phyloP scores from a whole-genome alignment of 2,888 invertebrate genomes.

The Euplagia quadripunctaria region DNA sequence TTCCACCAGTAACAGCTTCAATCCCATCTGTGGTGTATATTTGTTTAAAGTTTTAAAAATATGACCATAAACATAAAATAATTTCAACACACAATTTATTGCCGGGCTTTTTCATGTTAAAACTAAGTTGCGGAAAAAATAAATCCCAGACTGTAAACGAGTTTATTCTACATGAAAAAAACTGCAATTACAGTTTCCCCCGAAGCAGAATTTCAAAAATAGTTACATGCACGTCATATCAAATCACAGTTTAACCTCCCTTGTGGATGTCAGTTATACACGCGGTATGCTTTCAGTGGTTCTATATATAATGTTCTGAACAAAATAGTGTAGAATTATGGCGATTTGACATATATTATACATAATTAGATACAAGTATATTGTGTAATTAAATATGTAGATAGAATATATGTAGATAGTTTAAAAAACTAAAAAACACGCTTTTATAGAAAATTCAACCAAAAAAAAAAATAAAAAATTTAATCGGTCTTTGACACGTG shows the following conservation, averaged over 20 bases:
- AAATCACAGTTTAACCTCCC: constrained; percentile 15
- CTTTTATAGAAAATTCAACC: no score
- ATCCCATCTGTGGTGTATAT: no score
- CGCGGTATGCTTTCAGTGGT: background rate
- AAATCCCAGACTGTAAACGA: constrained; percentile 1
- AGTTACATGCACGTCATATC: constrained; percentile 10
- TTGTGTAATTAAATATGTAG: no score
- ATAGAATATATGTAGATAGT: no score
- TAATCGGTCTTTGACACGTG: no score
- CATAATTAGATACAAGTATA: no score
- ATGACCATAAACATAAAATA: background rate
- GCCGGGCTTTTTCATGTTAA: background rate
- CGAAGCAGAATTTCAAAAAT: constrained; percentile 13
- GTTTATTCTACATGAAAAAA: constrained; percentile 15
- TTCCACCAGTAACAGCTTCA: no score
- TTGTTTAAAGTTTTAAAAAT: no score
- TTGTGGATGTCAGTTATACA: background rate
- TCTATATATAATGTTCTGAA: constrained; percentile 10
- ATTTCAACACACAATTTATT: constrained; percentile 5
- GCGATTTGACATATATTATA: background rate
- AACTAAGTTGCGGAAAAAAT: constrained; percentile 2
- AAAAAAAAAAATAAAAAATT: no score
- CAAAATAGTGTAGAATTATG: constrained; percentile 15
- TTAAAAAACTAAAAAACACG: no score
- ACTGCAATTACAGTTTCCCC: constrained; percentile 16